These are phyloP conservation scores for Odontesthes bonariensis DNA, from an alignment of 2,113 vertebrate species.

Conservation along the genomic window DNA sequence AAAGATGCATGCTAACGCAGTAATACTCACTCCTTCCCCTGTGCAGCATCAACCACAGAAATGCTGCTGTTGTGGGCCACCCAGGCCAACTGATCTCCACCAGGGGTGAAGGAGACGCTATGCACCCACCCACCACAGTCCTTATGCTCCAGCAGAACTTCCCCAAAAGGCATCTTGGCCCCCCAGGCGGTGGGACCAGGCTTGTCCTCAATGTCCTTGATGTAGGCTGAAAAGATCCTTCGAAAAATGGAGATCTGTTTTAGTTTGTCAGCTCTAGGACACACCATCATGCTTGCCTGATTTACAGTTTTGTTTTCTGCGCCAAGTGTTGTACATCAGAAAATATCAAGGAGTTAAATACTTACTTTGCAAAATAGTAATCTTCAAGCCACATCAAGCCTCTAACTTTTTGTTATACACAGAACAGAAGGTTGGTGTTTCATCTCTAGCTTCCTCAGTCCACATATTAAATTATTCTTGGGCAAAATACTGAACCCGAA, in stretches of 20 bases:
- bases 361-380: too few species aligned
- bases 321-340: too few species aligned
- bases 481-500: too few species aligned
- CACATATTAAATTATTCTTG: too few species aligned
- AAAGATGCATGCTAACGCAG: too few species aligned
- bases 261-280: neutral
- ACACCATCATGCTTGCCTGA: too few species aligned
- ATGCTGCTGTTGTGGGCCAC: slow-evolving; percentile 86
- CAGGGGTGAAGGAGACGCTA: slow-evolving; percentile 83
- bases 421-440: too few species aligned
- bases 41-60: slow-evolving; percentile 76
- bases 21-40: slow-evolving; percentile 82
- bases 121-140: slow-evolving; percentile 88
- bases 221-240: slow-evolving; percentile 85
- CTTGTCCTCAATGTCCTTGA: slow-evolving; percentile 88
- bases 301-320: neutral
- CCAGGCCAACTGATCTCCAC: slow-evolving; percentile 82
- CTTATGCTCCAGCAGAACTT: slow-evolving; percentile 82
- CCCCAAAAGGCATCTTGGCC: slow-evolving; percentile 86
- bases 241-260: neutral
- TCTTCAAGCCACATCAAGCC: too few species aligned
- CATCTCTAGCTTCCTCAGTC: too few species aligned
- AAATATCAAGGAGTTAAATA: too few species aligned
- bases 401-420: too few species aligned
- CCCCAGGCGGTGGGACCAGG: slow-evolving; percentile 86